phyloP scores from a whole-genome alignment of 2,888 invertebrate species.

The Microchrysa polita region DNA sequence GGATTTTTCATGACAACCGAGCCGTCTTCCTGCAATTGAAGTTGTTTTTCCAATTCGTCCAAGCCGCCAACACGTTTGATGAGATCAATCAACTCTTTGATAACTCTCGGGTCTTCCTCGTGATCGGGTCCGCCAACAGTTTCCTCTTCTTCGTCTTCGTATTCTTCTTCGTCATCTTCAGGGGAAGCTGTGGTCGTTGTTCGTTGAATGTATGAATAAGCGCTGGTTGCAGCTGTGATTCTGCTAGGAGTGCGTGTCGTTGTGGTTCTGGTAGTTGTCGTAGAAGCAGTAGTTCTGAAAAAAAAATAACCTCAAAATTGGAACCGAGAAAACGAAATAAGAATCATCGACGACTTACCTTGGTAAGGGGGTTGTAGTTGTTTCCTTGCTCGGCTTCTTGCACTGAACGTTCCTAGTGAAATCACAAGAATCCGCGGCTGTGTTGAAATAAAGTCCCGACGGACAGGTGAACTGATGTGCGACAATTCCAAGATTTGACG shows the following conservation, averaged over 20 bases:
- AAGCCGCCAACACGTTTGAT: constrained; percentile 90
- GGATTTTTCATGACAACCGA: constrained; percentile 65
- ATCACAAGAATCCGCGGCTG: constrained; percentile 90
- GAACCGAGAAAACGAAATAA: neutral
- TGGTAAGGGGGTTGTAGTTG: constrained; percentile 61
- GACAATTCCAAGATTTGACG: constrained; percentile 88
- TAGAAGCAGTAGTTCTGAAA: constrained; percentile 65
- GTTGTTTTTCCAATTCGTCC: constrained; percentile 84
- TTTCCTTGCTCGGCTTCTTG: constrained; percentile 70
- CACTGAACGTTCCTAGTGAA: constrained; percentile 88
- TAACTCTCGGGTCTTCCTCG: constrained; percentile 68
- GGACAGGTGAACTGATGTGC: constrained; percentile 95
- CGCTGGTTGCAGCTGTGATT: constrained; percentile 63
- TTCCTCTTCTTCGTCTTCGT: constrained; percentile 65
- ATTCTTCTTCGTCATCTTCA: constrained; percentile 64
- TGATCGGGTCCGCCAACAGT: constrained; percentile 51
- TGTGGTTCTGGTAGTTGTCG: constrained; percentile 63
- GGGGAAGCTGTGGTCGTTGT: constrained; percentile 65
- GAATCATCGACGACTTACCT: constrained; percentile 45
- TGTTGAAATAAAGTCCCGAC: constrained; percentile 90
- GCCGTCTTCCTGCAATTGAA: constrained; percentile 69
- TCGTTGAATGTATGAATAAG: constrained; percentile 59
- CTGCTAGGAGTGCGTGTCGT: constrained; percentile 60
- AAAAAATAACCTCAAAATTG: neutral
- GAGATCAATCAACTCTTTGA: constrained; percentile 83